Evolutionary conservation across 2,888 invertebrate species (phyloP).

Genomic region (Plebejus melissa): DNA sequence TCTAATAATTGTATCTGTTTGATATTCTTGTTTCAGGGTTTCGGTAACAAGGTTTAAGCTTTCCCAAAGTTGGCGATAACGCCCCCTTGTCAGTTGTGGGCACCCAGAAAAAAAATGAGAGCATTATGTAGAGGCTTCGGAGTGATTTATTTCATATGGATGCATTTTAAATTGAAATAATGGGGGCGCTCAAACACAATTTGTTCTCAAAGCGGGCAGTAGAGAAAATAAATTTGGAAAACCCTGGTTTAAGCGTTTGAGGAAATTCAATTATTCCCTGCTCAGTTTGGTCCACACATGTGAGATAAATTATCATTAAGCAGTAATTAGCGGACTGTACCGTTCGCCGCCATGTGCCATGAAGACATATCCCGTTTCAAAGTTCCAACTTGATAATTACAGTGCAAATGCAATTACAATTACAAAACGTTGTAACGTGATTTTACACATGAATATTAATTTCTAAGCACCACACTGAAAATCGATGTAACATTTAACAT

Average conservation of each 20-base stretch:
- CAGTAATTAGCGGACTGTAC: conserved; percentile 20
- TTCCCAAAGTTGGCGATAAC: too few species aligned
- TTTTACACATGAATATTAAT: conserved; percentile 1
- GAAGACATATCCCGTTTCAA: conserved; percentile 10
- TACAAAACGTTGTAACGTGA: background rate
- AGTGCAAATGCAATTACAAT: conserved; percentile 13
- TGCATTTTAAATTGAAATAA: too few species aligned
- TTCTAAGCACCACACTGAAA: background rate
- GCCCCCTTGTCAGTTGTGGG: too few species aligned
- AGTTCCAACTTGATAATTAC: conserved; percentile 15
- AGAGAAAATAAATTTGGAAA: too few species aligned
- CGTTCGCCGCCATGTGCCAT: conserved; percentile 14
- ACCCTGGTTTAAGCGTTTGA: background rate
- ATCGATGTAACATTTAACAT: background rate
- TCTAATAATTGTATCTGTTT: background rate
- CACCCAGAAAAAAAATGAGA: too few species aligned
- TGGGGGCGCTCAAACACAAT: too few species aligned
- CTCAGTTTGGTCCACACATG: conserved; percentile 25
- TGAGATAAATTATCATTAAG: conserved; percentile 24
- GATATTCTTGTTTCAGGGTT: background rate
- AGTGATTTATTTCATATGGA: too few species aligned
- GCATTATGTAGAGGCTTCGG: too few species aligned
- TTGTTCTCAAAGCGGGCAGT: too few species aligned
- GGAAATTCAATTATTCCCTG: conserved; percentile 19
- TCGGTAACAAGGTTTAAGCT: background rate